Evolutionary conservation across 92 coral and sea anemone species (phyloP), one percentile per base, ranked within the genome.

Genomic region (Blastomussa wellsi): DNA sequence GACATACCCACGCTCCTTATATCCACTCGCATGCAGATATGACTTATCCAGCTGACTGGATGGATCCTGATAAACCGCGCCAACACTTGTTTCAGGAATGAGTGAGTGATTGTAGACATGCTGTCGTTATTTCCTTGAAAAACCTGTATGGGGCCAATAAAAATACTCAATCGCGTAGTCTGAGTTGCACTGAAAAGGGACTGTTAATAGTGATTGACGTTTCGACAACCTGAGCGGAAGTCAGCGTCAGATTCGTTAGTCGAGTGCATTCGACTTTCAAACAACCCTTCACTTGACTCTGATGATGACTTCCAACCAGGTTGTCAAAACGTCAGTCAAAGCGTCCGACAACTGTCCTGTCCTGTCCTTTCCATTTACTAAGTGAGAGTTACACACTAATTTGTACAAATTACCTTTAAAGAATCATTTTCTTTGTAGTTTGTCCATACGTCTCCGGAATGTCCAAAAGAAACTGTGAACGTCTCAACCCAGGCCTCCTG

Each of bases 1-100:
- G 37, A 38, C 80, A 7, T 69, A 86, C 90, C 86, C 35, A 33
- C 0, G 48, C 62, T 81, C 17, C 42, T 68, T 31, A 86, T 22
- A 59, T 86, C 87, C 9, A 90, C n/a, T 8, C 85, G 87, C 70
- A 88, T 78, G 67, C 90, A 88, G 49, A 82, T 29, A 17, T 79
- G 79, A 0, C 42, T 37, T 16, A 19, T 19, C 83, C 82, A 82
- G 29, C 68, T 73, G 65, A 49, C 47, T 3, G 90, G 82, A 52
- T 65, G 65, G 48, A 88, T 74, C 76, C 86, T 82, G 68, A 88
- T 77, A 47, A 66, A 60, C 47, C 31, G 82, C 35, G 42, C 70
- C 72, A 64, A 76, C 13, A 44, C 59, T 65, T 26, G 31, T 29
- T 49, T 36, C 41, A 13, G 17, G 3, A 33, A 67, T 76, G 48